Conservation (phyloP, 2,888 invertebrate genomes). For the Disparrhopalites patrizii region DNA sequence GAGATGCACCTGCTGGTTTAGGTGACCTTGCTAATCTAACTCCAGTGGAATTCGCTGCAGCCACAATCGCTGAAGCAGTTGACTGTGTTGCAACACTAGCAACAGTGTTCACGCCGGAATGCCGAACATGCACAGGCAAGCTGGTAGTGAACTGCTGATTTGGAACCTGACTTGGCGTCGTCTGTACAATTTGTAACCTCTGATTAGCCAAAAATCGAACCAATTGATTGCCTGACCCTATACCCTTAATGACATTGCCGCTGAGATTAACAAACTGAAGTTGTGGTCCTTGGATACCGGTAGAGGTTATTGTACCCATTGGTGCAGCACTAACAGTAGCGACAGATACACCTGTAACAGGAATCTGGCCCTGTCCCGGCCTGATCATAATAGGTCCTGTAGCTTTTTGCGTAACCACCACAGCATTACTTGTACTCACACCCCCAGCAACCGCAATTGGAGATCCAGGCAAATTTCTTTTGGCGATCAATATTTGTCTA, state of each 20-base stretch:
- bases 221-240: constrained; percentile 36
- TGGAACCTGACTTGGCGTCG: constrained; percentile 15
- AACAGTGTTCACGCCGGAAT: constrained; percentile 32
- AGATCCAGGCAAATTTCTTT: constrained; percentile 35
- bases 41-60: constrained; percentile 28
- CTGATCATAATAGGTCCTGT: constrained; percentile 42
- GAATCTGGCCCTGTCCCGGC: constrained; percentile 15
- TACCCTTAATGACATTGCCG: constrained; percentile 15
- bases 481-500: constrained; percentile 42
- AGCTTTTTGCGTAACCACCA: constrained; percentile 35
- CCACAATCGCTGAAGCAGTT: constrained; percentile 12
- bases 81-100: constrained; percentile 16
- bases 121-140: constrained; percentile 38
- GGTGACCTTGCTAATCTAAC: constrained; percentile 17
- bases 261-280: constrained; percentile 18
- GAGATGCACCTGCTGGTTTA: constrained; percentile 33
- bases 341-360: constrained; percentile 15
- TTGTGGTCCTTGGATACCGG: neutral
- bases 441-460: constrained; percentile 20
- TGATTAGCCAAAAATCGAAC: constrained; percentile 36
- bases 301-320: neutral
- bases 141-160: constrained; percentile 8
- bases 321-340: neutral
- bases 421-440: constrained; percentile 17
- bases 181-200: constrained; percentile 38